phyloP scores from a whole-genome alignment of 2,888 invertebrate species.

The Apodemia zela region DNA sequence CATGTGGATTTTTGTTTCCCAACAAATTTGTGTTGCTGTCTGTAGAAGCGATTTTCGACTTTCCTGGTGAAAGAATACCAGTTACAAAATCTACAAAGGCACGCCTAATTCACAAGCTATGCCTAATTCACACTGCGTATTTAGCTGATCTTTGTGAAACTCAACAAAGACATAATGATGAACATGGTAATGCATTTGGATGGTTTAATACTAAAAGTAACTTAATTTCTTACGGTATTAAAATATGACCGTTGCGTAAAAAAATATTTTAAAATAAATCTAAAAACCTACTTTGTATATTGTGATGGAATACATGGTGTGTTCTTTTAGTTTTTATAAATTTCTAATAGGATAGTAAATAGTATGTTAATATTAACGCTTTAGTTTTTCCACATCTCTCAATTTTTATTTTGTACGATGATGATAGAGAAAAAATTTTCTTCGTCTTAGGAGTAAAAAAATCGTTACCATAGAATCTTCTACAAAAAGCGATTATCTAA shows the following conservation, averaged over 20 bases:
- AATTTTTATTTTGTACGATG: too few relatives aligned
- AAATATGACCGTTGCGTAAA: not conserved
- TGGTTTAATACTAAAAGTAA: not conserved
- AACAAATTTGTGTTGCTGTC: conserved; percentile 45
- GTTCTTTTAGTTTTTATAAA: too few relatives aligned
- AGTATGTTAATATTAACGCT: too few relatives aligned
- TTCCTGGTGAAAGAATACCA: conserved; percentile 44
- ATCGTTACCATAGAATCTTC: too few relatives aligned
- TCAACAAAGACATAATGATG: conserved; percentile 70
- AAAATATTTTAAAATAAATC: too few relatives aligned
- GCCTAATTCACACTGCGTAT: conserved; percentile 72
- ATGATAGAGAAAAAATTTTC: too few relatives aligned
- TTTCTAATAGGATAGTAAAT: too few relatives aligned
- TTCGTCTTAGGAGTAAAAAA: too few relatives aligned
- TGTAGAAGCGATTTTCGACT: conserved; percentile 48
- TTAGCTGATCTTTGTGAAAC: conserved; percentile 76
- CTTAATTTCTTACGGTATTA: not conserved
- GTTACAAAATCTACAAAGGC: conserved; percentile 30
- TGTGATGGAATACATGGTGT: too few relatives aligned
- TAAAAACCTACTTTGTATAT: too few relatives aligned
- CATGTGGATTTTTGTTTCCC: conserved; percentile 64
- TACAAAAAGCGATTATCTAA: too few relatives aligned
- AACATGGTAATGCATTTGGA: conserved; percentile 63
- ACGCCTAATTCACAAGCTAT: conserved; percentile 42
- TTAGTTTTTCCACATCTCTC: too few relatives aligned